phyloP scores from a whole-genome alignment of 2,113 vertebrate genomes.

The Anhinga anhinga region DNA sequence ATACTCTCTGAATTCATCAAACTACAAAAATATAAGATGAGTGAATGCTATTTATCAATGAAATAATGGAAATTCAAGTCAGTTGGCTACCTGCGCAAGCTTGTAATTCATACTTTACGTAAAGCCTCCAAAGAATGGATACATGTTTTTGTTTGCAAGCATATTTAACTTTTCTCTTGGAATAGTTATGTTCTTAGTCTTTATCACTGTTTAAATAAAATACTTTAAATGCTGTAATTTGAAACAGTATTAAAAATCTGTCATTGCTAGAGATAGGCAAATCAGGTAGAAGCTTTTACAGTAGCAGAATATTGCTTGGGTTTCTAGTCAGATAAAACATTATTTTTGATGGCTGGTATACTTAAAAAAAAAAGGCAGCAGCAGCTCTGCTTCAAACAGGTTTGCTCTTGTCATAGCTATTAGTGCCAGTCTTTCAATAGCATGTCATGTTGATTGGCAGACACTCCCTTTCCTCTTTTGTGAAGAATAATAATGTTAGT shows the following conservation, averaged over 20 bases:
- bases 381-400: slow-evolving; percentile 83
- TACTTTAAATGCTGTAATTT: slow-evolving; percentile 53
- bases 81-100: not conserved
- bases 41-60: not conserved
- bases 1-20: not conserved
- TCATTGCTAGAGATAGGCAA: slow-evolving; percentile 54
- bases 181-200: slow-evolving; percentile 13
- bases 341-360: slow-evolving; percentile 81
- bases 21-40: not conserved
- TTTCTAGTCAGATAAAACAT: slow-evolving; percentile 76
- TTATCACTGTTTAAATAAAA: slow-evolving; percentile 38
- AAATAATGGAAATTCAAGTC: not conserved
- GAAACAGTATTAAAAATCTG: slow-evolving; percentile 39
- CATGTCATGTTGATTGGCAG: slow-evolving; percentile 87
- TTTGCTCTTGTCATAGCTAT: slow-evolving; percentile 81
- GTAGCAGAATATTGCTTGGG: slow-evolving; percentile 63
- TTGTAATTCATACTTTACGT: not conserved
- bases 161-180: not conserved
- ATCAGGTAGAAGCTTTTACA: slow-evolving; percentile 50
- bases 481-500: slow-evolving; percentile 84
- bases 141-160: not conserved
- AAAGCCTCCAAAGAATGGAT: not conserved
- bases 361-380: slow-evolving; percentile 34
- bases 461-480: slow-evolving; percentile 81
- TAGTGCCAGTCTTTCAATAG: slow-evolving; percentile 78